A percentile compares a stretch with the other conserved stretches of the same genome.
Evolutionary conservation across 2,113 vertebrate genomes (phyloP).

Genomic region (Coptodon bakossiorum): DNA sequence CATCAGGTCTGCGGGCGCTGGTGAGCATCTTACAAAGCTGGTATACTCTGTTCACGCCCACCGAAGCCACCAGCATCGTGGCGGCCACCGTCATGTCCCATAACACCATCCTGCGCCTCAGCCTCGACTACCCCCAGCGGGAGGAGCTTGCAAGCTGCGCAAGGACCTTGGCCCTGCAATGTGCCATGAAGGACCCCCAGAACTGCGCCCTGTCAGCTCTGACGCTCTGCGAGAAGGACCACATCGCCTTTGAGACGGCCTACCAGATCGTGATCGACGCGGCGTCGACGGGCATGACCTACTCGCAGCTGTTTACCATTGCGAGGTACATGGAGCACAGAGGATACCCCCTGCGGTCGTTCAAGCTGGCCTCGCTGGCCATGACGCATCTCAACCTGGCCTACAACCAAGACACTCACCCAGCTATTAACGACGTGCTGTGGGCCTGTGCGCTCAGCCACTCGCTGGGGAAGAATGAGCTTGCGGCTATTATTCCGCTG

Average conservation of each 20-base stretch:
- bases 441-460: slow-evolving; percentile 98
- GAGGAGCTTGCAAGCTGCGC: slow-evolving; percentile 96
- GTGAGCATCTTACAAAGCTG: slow-evolving; percentile 98
- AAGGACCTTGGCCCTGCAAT: slow-evolving; percentile 90
- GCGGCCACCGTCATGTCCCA: slow-evolving; percentile 95
- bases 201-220: slow-evolving; percentile 96
- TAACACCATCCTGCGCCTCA: slow-evolving; percentile 93
- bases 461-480: slow-evolving; percentile 97
- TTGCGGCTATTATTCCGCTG: slow-evolving; percentile 92
- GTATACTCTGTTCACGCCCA: slow-evolving; percentile 97
- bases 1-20: slow-evolving; percentile 83
- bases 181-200: slow-evolving; percentile 98
- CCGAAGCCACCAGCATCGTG: slow-evolving; percentile 96
- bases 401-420: slow-evolving; percentile 98
- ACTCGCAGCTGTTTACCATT: slow-evolving; percentile 96
- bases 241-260: slow-evolving; percentile 96
- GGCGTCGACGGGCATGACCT: slow-evolving; percentile 92
- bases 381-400: slow-evolving; percentile 98
- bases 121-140: slow-evolving; percentile 91
- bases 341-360: slow-evolving; percentile 93
- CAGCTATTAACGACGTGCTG: slow-evolving; percentile 96
- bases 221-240: slow-evolving; percentile 97
- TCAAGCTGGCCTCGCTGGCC: slow-evolving; percentile 93
- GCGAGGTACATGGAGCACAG: slow-evolving; percentile 98
- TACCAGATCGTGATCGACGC: slow-evolving; percentile 98